Percentiles rank a stretch among this genome's conserved stretches.
These are phyloP conservation scores for Drosophila yooni DNA, from an alignment of 2,888 invertebrate species.

Conservation along the genomic window DNA sequence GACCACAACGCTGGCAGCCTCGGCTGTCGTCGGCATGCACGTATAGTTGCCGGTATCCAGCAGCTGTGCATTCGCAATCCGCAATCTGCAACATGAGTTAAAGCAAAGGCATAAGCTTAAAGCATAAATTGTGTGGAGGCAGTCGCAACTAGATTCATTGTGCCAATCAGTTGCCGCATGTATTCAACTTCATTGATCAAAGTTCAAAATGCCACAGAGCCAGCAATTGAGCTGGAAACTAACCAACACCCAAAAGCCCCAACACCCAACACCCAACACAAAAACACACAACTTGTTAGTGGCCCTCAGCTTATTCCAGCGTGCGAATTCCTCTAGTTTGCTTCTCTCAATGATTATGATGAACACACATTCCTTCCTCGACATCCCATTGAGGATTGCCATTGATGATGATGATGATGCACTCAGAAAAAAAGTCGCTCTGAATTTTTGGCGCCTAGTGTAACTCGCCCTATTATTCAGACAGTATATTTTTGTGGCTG, in stretches of 20 bases:
- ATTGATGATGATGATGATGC: not conserved
- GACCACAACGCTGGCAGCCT: constrained; percentile 93
- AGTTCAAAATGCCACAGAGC: constrained; percentile 54
- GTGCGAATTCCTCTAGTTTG: constrained; percentile 32
- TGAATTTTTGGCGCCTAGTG: not conserved
- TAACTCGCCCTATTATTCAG: not conserved
- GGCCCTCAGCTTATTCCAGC: constrained; percentile 11
- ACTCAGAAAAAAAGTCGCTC: not conserved
- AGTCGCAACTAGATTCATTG: constrained; percentile 13
- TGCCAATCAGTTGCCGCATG: constrained; percentile 59
- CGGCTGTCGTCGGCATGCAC: constrained; percentile 94
- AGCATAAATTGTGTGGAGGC: constrained; percentile 14
- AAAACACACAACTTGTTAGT: not conserved
- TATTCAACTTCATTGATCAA: constrained; percentile 74
- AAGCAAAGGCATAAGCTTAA: constrained; percentile 48
- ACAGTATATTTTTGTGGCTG: not conserved
- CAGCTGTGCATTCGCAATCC: constrained; percentile 90
- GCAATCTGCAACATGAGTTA: constrained; percentile 86
- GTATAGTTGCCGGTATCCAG: constrained; percentile 95
- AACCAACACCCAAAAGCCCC: constrained; percentile 30
- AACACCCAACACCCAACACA: constrained; percentile 17
- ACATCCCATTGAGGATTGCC: not conserved
- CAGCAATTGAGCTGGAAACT: constrained; percentile 52
- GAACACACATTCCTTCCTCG: constrained; percentile 7
- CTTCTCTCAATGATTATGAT: constrained; percentile 30